phyloP scores from a whole-genome alignment of 2,888 invertebrate species.

The Caenorhabditis sinica region DNA sequence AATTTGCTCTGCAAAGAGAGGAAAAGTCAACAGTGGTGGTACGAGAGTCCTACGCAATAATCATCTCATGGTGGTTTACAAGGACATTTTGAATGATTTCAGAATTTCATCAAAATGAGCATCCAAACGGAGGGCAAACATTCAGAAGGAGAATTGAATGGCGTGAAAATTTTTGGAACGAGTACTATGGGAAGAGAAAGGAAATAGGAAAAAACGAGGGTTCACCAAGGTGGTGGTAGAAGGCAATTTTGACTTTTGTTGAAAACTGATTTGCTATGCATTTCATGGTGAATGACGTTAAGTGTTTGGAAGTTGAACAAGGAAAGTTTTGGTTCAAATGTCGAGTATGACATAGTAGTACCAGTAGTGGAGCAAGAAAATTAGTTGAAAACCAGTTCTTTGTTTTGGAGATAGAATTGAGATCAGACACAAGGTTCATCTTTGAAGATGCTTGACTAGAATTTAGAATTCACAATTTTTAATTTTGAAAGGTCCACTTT shows the following conservation, averaged over 20 bases:
- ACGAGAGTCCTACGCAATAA: conserved; percentile 42
- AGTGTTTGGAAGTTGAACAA: background rate
- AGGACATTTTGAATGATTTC: conserved; percentile 20
- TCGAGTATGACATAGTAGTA: background rate
- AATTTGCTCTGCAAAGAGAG: conserved; percentile 13
- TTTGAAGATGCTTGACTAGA: too few relatives aligned
- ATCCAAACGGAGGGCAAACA: background rate
- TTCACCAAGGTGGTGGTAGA: conserved; percentile 13
- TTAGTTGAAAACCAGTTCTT: background rate
- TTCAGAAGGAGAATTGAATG: background rate
- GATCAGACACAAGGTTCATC: too few relatives aligned
- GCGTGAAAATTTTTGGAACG: conserved; percentile 19
- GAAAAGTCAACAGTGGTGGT: conserved; percentile 36
- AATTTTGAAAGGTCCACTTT: too few relatives aligned
- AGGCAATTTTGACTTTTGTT: conserved; percentile 8
- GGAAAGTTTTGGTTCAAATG: background rate
- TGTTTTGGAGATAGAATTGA: too few relatives aligned
- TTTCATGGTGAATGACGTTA: conserved; percentile 33
- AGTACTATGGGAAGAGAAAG: background rate
- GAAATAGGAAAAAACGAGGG: conserved; percentile 11
- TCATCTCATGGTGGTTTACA: conserved; percentile 44
- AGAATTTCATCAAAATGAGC: conserved; percentile 9
- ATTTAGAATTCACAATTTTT: too few relatives aligned
- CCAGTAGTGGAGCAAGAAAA: background rate
- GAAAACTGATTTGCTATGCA: conserved; percentile 58